phyloP scores from a whole-genome alignment of 1,140 invertebrate genomes.

The Reticulitermes speratus region DNA sequence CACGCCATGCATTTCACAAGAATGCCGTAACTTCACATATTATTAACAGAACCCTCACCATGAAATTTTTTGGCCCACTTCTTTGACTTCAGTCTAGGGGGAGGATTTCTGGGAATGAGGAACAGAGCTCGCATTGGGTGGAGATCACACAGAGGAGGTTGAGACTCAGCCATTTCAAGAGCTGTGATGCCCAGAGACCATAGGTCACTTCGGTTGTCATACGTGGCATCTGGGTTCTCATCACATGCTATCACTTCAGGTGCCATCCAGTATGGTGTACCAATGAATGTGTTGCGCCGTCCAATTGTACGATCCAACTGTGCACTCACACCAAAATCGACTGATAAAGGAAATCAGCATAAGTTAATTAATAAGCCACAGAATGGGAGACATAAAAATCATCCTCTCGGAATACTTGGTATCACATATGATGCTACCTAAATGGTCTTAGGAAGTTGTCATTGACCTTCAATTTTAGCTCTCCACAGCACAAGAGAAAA shows the following conservation, averaged over 20 bases:
- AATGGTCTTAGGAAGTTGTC: too few relatives aligned
- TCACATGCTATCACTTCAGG: constrained; percentile 99
- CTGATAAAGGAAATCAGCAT: constrained; percentile 53
- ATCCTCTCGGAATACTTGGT: too few relatives aligned
- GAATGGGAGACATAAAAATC: background rate
- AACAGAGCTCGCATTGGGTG: constrained; percentile 99
- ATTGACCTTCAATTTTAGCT: too few relatives aligned
- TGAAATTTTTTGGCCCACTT: constrained; percentile 99
- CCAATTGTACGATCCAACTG: constrained; percentile 99
- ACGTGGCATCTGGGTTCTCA: constrained; percentile 99
- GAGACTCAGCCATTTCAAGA: constrained; percentile 99
- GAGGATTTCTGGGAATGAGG: constrained; percentile 96
- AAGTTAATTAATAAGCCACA: background rate
- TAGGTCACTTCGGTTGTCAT: constrained; percentile 97
- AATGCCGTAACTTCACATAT: too few relatives aligned
- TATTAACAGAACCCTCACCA: constrained; percentile 46
- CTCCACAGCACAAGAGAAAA: too few relatives aligned
- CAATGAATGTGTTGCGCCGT: constrained; percentile 98
- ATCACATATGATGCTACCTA: background rate
- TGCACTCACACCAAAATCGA: constrained; percentile 99
- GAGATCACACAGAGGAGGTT: constrained; percentile 97
- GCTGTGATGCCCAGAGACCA: constrained; percentile 99
- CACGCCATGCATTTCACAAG: too few relatives aligned
- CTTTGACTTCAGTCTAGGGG: constrained; percentile 94
- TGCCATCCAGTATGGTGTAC: constrained; percentile 98